A percentile compares a stretch with the other conserved stretches of the same genome.
Conservation (phyloP, 2,797 vertebrate genomes). For the Pelobates cultripes region DNA sequence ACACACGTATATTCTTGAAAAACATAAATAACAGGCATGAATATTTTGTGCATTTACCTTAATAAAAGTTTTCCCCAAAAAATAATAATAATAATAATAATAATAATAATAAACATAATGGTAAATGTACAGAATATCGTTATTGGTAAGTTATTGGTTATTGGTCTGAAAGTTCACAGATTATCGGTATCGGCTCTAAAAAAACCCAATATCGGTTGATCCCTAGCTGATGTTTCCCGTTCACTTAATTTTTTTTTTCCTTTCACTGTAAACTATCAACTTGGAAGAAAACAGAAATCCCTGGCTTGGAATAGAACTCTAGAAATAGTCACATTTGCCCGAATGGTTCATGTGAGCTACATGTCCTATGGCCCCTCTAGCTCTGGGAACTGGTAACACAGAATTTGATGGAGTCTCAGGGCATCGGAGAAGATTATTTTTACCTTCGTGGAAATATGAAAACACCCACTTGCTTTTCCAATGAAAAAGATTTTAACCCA, state of each 20-base stretch:
- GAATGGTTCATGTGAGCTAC: constrained; percentile 22
- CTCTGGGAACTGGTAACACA: constrained; percentile 44
- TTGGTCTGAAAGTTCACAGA: no score
- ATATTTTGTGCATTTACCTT: no score
- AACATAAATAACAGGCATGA: no score
- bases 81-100: no score
- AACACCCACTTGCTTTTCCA: constrained; percentile 12
- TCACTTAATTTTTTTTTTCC: background rate
- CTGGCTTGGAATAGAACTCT: constrained; percentile 35
- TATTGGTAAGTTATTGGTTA: no score
- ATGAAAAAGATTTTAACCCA: constrained; percentile 12
- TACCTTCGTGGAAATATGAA: constrained; percentile 38
- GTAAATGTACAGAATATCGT: no score
- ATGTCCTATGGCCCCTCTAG: constrained; percentile 41
- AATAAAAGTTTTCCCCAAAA: no score
- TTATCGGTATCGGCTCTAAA: no score
- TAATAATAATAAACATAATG: no score
- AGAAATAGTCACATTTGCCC: constrained; percentile 30
- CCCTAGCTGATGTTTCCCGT: background rate
- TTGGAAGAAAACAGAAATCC: constrained; percentile 36
- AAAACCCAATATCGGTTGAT: no score
- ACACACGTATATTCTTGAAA: no score
- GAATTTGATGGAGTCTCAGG: constrained; percentile 21
- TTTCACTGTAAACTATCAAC: constrained; percentile 12
- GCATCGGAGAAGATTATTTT: constrained; percentile 50